Evolutionary conservation across 1,140 invertebrate species (phyloP).

Genomic region (Pseudomyrmex flavicornis): DNA sequence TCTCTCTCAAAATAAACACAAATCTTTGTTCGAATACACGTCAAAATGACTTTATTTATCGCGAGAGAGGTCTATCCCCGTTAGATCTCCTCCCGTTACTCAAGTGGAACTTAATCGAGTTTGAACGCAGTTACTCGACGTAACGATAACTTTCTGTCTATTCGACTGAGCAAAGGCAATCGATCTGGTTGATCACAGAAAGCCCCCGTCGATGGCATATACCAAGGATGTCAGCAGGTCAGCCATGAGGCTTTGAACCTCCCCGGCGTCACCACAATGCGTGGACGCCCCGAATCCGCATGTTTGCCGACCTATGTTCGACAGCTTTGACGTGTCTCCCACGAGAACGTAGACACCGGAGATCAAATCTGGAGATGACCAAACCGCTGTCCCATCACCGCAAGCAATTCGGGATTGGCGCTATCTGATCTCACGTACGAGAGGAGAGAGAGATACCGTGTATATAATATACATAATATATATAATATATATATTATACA

Average conservation of each 20-base stretch:
- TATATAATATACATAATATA: background rate
- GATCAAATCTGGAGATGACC: conserved; percentile 73
- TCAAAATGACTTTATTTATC: too few relatives aligned
- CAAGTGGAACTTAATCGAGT: background rate
- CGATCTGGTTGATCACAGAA: conserved; percentile 39
- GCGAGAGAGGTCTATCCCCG: too few relatives aligned
- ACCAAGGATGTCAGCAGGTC: conserved; percentile 62
- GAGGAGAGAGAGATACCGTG: conserved; percentile 37
- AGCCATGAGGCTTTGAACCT: conserved; percentile 56
- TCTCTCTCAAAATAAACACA: too few relatives aligned
- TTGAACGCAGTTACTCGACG: background rate
- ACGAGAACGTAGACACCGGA: conserved; percentile 58
- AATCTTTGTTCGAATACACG: too few relatives aligned
- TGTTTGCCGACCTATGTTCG: conserved; percentile 71
- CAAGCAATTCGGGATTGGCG: conserved; percentile 65
- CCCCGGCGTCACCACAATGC: conserved; percentile 68
- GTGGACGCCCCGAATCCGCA: conserved; percentile 63
- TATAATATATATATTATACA: too few relatives aligned
- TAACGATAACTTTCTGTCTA: conserved; percentile 40
- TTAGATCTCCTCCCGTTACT: background rate
- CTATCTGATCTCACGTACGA: conserved; percentile 56
- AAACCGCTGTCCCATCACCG: conserved; percentile 69
- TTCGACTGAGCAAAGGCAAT: conserved; percentile 41
- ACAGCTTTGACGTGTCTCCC: conserved; percentile 73
- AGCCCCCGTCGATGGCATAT: conserved; percentile 19